Evolutionary conservation across 2,888 invertebrate species (phyloP).

Genomic region (Altica lythri): DNA sequence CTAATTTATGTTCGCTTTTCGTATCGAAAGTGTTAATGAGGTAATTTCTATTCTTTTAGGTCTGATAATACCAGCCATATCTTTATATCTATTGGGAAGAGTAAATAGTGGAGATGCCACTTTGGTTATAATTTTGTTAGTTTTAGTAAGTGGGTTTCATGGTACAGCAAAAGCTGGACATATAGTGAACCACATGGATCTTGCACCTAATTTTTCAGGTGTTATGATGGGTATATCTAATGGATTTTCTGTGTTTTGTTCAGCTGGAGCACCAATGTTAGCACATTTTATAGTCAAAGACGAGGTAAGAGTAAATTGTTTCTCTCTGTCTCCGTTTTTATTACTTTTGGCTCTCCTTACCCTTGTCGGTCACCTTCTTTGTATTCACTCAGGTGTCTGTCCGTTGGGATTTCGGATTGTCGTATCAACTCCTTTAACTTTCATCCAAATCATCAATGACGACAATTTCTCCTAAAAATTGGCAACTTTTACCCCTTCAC

Average conservation of each 20-base stretch:
- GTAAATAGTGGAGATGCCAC: slow-evolving; percentile 50
- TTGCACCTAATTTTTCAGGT: slow-evolving; percentile 83
- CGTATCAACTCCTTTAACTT: background rate
- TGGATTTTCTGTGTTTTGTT: slow-evolving; percentile 74
- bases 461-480: too few relatives aligned
- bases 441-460: too few relatives aligned
- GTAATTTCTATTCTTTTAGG: too few relatives aligned
- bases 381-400: too few relatives aligned
- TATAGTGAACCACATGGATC: slow-evolving; percentile 79
- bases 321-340: background rate
- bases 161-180: slow-evolving; percentile 76
- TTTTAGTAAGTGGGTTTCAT: slow-evolving; percentile 74
- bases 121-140: slow-evolving; percentile 67
- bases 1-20: too few relatives aligned
- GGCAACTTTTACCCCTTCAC: too few relatives aligned
- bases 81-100: slow-evolving; percentile 67
- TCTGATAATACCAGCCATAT: slow-evolving; percentile 65
- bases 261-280: slow-evolving; percentile 76
- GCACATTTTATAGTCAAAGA: slow-evolving; percentile 71
- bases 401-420: too few relatives aligned
- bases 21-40: too few relatives aligned
- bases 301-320: too few relatives aligned
- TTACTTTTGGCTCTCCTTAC: background rate
- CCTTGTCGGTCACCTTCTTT: too few relatives aligned
- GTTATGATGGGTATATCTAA: slow-evolving; percentile 84